Evolutionary conservation across 2,113 vertebrate genomes (phyloP).

Genomic region (Pagrus major): DNA sequence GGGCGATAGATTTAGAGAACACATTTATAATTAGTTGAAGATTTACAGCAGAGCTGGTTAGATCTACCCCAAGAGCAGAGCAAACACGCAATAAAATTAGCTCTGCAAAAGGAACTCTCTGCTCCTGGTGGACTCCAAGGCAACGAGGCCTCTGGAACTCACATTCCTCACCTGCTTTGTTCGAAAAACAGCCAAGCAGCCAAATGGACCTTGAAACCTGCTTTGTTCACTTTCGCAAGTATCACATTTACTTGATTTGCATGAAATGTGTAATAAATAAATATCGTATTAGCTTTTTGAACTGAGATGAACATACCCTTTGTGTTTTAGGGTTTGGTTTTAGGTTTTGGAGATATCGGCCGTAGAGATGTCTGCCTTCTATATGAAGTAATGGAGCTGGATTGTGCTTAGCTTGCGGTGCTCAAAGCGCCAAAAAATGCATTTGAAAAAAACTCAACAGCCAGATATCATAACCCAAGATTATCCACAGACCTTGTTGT

Average conservation of each 20-base stretch:
- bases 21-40: constrained; percentile 69
- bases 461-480: too few species aligned
- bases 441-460: too few species aligned
- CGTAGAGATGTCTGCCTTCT: too few species aligned
- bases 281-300: neutral
- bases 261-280: neutral
- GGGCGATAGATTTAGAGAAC: constrained; percentile 47
- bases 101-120: constrained; percentile 16
- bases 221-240: neutral
- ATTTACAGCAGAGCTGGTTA: constrained; percentile 52
- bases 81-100: constrained; percentile 55
- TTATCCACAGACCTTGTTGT: too few species aligned
- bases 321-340: too few species aligned
- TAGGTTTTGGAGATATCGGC: too few species aligned
- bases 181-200: neutral
- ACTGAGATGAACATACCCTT: too few species aligned
- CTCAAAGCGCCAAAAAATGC: too few species aligned
- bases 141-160: constrained; percentile 27
- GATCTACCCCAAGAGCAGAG: constrained; percentile 37
- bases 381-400: too few species aligned
- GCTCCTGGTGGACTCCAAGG: constrained; percentile 21
- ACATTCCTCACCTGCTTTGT: constrained; percentile 25
- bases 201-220: neutral
- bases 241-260: neutral
- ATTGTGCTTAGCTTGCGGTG: too few species aligned